Percentiles rank a stretch among this genome's conserved stretches.
phyloP scores from a whole-genome alignment of 2,113 vertebrate species.

The Martes martes region DNA sequence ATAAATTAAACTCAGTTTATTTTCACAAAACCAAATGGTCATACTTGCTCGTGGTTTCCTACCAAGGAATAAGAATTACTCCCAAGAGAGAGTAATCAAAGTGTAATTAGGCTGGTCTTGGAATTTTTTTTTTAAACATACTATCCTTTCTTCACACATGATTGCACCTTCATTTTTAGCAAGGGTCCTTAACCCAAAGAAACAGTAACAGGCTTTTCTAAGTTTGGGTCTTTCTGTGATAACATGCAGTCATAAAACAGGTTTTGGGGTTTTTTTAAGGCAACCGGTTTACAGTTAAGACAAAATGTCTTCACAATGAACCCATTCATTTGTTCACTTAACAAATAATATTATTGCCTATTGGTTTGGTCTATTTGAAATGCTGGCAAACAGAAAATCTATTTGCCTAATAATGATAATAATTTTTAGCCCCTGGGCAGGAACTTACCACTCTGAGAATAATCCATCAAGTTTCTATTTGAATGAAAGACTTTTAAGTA shows the following conservation, averaged over 20 bases:
- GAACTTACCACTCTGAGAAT: constrained; percentile 46
- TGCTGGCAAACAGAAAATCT: constrained; percentile 29
- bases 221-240: constrained; percentile 45
- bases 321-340: constrained; percentile 36
- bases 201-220: constrained; percentile 12
- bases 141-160: constrained; percentile 62
- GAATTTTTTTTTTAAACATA: constrained; percentile 59
- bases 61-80: constrained; percentile 53
- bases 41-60: constrained; percentile 60
- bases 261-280: not conserved
- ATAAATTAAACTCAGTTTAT: constrained; percentile 72
- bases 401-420: constrained; percentile 44
- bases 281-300: constrained; percentile 20
- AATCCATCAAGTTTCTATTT: constrained; percentile 25
- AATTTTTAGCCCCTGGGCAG: constrained; percentile 35
- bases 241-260: not conserved
- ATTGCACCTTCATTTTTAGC: constrained; percentile 44
- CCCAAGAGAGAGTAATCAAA: constrained; percentile 62
- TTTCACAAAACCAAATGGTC: constrained; percentile 72
- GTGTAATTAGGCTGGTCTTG: constrained; percentile 59
- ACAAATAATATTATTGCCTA: not conserved
- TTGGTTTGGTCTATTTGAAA: constrained; percentile 42
- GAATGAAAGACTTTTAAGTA: not conserved
- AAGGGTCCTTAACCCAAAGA: constrained; percentile 19
- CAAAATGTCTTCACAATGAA: constrained; percentile 4